Base-by-base conservation (phyloP, 2,113 vertebrate genomes). In the Pteruthius melanotis region DNA sequence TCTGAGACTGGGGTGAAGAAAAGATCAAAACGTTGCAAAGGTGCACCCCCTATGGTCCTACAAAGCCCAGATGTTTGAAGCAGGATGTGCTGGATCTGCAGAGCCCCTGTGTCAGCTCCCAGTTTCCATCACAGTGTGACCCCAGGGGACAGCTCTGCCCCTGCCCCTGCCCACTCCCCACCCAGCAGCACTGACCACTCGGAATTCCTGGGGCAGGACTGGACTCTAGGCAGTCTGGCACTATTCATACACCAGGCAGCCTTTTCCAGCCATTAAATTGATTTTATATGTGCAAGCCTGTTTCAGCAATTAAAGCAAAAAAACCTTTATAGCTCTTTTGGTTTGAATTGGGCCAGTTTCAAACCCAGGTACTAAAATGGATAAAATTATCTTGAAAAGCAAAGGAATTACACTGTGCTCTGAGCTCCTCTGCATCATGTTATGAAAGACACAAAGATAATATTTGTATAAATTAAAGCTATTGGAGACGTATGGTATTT, bases 401-500 rank as follows among this genome's bases (percentile, higher is more conserved):
- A 88, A 84, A 95, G 86, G 77, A 95, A 87, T 93, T 94, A 63
- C 80, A 64, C 81, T 68, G 69, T 81, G 71, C 78, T 94, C 75
- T 83, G 75, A 90, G 90, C 81, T 93, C 50, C 50, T 95, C 87
- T 88, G 92, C 87, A 95, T 95, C 90, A 28, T 89, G 84, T 94
- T 96, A 87, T 96, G 95, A 96, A 96, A 94, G 95, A 96, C 85
- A 95, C 81, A 96, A 96, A 90, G 93, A 96, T 97, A 97, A 97
- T 97, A 97, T 97, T 97, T 97, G 95, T 95, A 94, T 96, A 97
- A 97, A 97, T 96, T 97, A 97, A 95, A 97, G 94, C 93, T 96
- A 95, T 96, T 96, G 95, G 95, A 94, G 93, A 96, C 10, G 74
- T 95, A 94, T 93, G 92, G 87, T 93, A 96, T 97, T 97, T 97